These are phyloP conservation scores for Drosophila diplacantha DNA, from an alignment of 2,888 invertebrate species.

Conservation along the genomic window DNA sequence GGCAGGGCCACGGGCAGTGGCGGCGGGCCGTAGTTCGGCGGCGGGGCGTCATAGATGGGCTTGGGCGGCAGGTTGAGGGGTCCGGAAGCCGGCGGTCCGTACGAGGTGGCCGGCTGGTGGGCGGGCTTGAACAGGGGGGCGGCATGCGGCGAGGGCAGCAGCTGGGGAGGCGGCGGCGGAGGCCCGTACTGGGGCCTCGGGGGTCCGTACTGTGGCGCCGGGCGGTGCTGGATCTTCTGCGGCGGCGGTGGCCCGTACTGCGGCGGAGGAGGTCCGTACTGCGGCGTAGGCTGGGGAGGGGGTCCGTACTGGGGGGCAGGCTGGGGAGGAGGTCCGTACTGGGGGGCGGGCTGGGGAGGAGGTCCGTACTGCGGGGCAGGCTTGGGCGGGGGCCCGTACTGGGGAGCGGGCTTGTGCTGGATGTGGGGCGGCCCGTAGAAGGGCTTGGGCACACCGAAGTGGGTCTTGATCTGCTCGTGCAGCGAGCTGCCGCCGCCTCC, in stretches of 20 bases:
- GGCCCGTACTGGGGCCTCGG: constrained; percentile 78
- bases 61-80: constrained; percentile 74
- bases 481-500: constrained; percentile 56
- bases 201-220: constrained; percentile 60
- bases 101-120: constrained; percentile 68
- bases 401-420: constrained; percentile 57
- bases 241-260: constrained; percentile 68
- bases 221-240: constrained; percentile 39
- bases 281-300: constrained; percentile 50
- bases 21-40: constrained; percentile 76
- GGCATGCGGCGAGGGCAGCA: constrained; percentile 72
- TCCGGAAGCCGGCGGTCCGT: constrained; percentile 73
- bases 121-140: constrained; percentile 65
- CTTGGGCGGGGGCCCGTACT: constrained; percentile 60
- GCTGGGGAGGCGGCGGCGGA: constrained; percentile 74
- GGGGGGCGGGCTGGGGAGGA: constrained; percentile 72
- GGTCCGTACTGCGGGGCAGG: constrained; percentile 78
- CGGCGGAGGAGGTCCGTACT: constrained; percentile 78
- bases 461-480: constrained; percentile 76
- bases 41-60: constrained; percentile 78
- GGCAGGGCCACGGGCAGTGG: constrained; percentile 69
- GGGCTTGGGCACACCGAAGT: constrained; percentile 76
- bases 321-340: constrained; percentile 59
- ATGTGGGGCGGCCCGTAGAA: constrained; percentile 78
- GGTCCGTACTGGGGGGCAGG: constrained; percentile 76